Evolutionary conservation across 2,888 invertebrate species (phyloP).

Genomic region (Hirudinaria manillensis): DNA sequence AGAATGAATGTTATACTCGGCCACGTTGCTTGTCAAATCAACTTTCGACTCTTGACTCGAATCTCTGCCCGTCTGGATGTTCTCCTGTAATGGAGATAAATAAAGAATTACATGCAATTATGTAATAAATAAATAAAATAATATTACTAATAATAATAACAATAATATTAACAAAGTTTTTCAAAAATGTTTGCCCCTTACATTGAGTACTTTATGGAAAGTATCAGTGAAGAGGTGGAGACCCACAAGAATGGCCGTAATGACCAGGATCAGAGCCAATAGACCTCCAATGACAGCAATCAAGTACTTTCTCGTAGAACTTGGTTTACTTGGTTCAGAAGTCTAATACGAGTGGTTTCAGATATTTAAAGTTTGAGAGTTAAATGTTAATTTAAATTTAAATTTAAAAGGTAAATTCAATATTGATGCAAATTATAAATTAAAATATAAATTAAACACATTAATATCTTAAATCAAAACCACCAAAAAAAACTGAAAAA

Average conservation of each 20-base stretch:
- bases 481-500: too few species aligned
- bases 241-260: neutral
- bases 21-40: neutral
- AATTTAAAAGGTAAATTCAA: too few species aligned
- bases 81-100: neutral
- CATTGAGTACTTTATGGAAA: conserved; percentile 3
- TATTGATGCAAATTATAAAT: too few species aligned
- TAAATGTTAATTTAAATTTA: too few species aligned
- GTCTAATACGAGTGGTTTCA: too few species aligned
- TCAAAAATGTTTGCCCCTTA: neutral
- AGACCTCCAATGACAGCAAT: neutral
- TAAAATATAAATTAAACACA: too few species aligned
- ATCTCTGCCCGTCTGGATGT: neutral
- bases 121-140: neutral
- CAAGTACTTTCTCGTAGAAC: neutral
- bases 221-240: conserved; percentile 3
- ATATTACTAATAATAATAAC: neutral
- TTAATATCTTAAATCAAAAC: too few species aligned
- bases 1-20: neutral
- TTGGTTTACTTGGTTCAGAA: neutral
- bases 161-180: neutral
- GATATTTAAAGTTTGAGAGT: too few species aligned
- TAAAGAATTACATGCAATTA: too few species aligned
- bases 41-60: neutral
- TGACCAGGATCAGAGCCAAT: neutral